Base-by-base conservation (phyloP, 1,140 invertebrate genomes). In the Aplysia californica region DNA sequence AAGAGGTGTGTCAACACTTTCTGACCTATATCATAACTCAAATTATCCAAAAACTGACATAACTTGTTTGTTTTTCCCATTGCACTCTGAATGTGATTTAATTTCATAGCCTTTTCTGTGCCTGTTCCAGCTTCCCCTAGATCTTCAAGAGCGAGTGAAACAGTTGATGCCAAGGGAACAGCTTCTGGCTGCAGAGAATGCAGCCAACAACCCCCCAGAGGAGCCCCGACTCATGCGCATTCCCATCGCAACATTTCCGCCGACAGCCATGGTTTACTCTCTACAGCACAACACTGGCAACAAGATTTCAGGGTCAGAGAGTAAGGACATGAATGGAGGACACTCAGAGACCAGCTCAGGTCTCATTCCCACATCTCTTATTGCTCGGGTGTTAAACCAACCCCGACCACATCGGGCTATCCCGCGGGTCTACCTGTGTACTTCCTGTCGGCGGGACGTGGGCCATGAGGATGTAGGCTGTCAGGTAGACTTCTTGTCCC, bases 301-400 rank as follows among this genome's bases (percentile, higher is more conserved):
- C 44, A 38, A 36, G 10, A 31, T 15, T 0, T n/a, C 29, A 18
- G 44, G 35, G 3, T 58, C 38, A 26, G 59, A 39, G 2, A 2
- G 15, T n/a, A 23, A 3, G 4, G 15, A 55, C 44, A 84, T 87
- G 10, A 55, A 71, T 41, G 66, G 67, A 26, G 79, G 84, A 2
- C 81, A 87, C 59, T 61, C 66, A 20, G 73, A 78, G 44, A 74
- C 3, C 55, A 59, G 74, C 3, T 75, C 76, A 29, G 96, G 96
- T 77, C 93, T 95, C 82, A 96, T 98, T 31, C 97, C 96, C 15
- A 95, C 96, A 39, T 94, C 96, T 21, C 94, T 98, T 64, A 96
- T 98, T 93, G 96, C 96, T 2, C 96, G 97, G 92, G 95, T 97
- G 59, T 91, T 98, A 36, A 95, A 97, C 87, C 96, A 97, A 80